Conservation (phyloP, 2,797 vertebrate genomes). For the Staurois parvus region DNA sequence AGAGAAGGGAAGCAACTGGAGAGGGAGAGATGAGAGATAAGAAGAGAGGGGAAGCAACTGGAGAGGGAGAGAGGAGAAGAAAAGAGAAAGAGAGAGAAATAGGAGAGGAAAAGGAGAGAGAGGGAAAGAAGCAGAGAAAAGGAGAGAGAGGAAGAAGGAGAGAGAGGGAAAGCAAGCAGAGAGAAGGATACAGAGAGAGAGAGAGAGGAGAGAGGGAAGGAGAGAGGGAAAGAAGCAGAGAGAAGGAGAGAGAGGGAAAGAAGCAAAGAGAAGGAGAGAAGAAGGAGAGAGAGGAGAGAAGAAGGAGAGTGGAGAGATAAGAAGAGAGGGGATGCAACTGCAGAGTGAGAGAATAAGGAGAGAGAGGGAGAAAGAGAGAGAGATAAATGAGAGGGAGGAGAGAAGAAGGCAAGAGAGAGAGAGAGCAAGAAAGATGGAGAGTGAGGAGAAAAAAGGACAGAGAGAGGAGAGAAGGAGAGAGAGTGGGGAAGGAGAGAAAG, state of each 20-base stretch:
- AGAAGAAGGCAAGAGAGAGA: background rate
- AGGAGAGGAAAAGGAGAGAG: background rate
- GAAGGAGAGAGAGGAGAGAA: background rate
- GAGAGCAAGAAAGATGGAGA: background rate
- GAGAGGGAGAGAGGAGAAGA: background rate
- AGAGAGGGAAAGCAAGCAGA: background rate
- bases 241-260: background rate
- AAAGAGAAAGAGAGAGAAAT: background rate
- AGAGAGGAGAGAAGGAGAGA: background rate
- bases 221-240: no score
- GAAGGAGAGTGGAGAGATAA: background rate
- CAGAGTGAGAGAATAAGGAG: no score
- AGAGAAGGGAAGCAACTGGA: no score
- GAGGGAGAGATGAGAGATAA: background rate
- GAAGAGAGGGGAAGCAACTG: no score
- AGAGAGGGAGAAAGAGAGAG: background rate
- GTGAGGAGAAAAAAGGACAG: no score
- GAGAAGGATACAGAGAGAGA: background rate
- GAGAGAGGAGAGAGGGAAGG: background rate
- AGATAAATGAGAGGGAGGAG: background rate
- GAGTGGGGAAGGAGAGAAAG: background rate
- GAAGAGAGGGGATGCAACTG: background rate
- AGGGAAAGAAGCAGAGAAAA: background rate
- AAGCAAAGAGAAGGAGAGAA: background rate
- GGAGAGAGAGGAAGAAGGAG: background rate